These are phyloP conservation scores for Pocillopora meandrina DNA, from an alignment of 92 coral and sea anemone genomes.

Conservation along the genomic window DNA sequence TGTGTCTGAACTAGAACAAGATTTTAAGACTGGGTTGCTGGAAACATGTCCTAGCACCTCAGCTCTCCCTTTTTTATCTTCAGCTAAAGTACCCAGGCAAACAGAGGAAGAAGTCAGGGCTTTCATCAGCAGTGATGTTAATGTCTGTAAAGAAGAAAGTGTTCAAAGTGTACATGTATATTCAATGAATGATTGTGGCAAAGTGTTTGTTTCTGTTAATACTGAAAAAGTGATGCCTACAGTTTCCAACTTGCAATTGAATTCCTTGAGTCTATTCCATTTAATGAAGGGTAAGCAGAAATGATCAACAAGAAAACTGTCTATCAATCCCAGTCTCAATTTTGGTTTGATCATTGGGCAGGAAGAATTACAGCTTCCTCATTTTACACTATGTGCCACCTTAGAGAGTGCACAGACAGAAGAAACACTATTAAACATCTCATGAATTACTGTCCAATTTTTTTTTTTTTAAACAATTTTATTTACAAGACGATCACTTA, in stretches of 20 bases:
- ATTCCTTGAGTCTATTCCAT: not conserved
- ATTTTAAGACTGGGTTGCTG: constrained; percentile 6
- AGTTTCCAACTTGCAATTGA: not conserved
- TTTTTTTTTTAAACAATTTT: too few species aligned
- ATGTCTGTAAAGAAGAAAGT: constrained; percentile 46
- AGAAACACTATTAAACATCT: constrained; percentile 17
- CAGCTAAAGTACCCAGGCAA: not conserved
- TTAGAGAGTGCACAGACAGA: constrained; percentile 14
- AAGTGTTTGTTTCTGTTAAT: constrained; percentile 23
- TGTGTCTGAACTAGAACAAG: not conserved
- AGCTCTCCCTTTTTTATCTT: constrained; percentile 5
- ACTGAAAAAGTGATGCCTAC: not conserved
- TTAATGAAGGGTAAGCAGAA: not conserved
- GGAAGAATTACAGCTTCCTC: constrained; percentile 55
- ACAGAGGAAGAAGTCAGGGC: constrained; percentile 37
- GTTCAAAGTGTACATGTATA: constrained; percentile 45
- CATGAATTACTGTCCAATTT: constrained; percentile 32
- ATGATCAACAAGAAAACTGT: not conserved
- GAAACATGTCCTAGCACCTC: not conserved
- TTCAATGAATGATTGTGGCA: constrained; percentile 48
- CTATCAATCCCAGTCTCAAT: not conserved
- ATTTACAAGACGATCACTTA: too few species aligned
- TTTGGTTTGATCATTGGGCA: constrained; percentile 36
- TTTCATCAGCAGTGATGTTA: constrained; percentile 31
- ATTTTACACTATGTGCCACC: constrained; percentile 42